Percentiles rank a stretch among this genome's conserved stretches.
Evolutionary conservation across 1,140 invertebrate genomes (phyloP).

Genomic region (Coptotermes formosanus): DNA sequence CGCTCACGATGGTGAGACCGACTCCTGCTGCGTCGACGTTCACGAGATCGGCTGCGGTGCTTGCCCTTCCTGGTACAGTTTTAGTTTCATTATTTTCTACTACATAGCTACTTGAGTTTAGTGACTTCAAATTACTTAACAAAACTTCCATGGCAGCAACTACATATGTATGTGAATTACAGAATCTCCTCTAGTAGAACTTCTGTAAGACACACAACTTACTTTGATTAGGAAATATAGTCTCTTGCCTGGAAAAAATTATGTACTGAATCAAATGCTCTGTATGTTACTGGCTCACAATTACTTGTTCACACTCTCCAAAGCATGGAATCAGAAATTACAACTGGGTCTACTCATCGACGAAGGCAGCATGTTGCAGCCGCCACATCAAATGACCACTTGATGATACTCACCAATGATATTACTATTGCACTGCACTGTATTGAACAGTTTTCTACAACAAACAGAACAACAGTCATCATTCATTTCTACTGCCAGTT

Average conservation of each 20-base stretch:
- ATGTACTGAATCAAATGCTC: conserved; percentile 16
- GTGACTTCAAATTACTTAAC: background rate
- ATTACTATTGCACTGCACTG: conserved; percentile 28
- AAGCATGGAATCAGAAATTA: background rate
- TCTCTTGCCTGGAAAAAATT: background rate
- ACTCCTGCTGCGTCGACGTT: conserved; percentile 42
- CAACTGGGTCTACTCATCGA: background rate
- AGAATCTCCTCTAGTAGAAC: background rate
- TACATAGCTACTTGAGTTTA: background rate
- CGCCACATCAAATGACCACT: conserved; percentile 9
- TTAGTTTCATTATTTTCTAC: conserved; percentile 24
- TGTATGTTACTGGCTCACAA: background rate
- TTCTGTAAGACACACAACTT: background rate
- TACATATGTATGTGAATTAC: background rate
- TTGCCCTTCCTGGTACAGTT: conserved; percentile 46
- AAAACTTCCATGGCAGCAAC: background rate
- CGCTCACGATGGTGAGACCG: conserved; percentile 35
- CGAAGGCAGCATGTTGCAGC: conserved; percentile 24
- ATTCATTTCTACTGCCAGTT: conserved; percentile 22
- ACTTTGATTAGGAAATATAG: background rate
- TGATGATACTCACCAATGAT: conserved; percentile 28
- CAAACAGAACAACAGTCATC: conserved; percentile 30
- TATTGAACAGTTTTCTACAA: conserved; percentile 32
- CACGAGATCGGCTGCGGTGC: conserved; percentile 50
- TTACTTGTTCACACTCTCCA: background rate